A percentile compares a stretch with the other conserved stretches of the same genome.
Evolutionary conservation across 2,888 invertebrate genomes (phyloP).

Genomic region (Coelinius sp.): DNA sequence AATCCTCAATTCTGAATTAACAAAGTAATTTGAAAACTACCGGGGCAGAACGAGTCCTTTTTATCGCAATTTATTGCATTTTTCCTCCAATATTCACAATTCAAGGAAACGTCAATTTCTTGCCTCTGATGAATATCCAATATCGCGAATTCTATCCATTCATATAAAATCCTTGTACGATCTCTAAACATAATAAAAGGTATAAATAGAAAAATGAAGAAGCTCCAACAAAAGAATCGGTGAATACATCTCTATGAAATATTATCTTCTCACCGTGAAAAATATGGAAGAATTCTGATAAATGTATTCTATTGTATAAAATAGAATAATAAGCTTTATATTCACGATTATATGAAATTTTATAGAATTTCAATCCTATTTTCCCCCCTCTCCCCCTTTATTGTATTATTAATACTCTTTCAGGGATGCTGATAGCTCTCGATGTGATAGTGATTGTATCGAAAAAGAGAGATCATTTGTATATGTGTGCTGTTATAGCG

Average conservation of each 20-base stretch:
- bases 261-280: background rate
- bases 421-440: constrained; percentile 49
- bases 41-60: no score
- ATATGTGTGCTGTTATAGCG: constrained; percentile 50
- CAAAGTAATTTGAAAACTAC: no score
- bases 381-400: no score
- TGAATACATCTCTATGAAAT: background rate
- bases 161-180: background rate
- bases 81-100: no score
- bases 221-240: background rate
- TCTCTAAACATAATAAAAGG: background rate
- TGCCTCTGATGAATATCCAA: background rate
- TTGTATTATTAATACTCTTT: constrained; percentile 11
- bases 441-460: constrained; percentile 60
- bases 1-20: no score
- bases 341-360: background rate
- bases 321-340: background rate
- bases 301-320: background rate
- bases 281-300: background rate
- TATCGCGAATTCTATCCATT: background rate
- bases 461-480: constrained; percentile 62
- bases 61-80: no score
- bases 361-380: background rate
- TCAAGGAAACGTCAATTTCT: no score
- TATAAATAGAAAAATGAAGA: background rate